Percentiles rank a stretch among this genome's conserved stretches.
Evolutionary conservation across 2,888 invertebrate species (phyloP).

Genomic region (Tanytarsus gracilentus): DNA sequence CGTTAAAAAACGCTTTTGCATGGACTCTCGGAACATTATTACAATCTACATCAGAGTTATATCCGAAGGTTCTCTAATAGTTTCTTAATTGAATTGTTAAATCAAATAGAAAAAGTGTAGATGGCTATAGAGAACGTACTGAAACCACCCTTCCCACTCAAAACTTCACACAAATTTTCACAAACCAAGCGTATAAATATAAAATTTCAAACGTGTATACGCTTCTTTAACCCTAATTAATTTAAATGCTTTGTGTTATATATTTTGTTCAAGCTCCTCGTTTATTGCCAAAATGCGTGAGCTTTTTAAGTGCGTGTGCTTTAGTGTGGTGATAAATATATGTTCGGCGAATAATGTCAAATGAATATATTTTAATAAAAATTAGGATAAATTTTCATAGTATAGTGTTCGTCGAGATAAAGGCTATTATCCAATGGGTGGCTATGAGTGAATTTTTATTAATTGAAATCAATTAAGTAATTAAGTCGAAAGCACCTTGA

Average conservation of each 20-base stretch:
- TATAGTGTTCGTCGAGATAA: too few species aligned
- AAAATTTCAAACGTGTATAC: too few species aligned
- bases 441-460: too few species aligned
- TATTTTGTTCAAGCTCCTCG: neutral
- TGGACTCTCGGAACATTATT: constrained; percentile 92
- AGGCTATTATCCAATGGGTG: too few species aligned
- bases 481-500: too few species aligned
- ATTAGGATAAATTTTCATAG: neutral
- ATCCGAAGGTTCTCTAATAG: constrained; percentile 65
- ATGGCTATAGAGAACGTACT: constrained; percentile 22
- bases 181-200: too few species aligned
- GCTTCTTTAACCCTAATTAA: constrained; percentile 18
- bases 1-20: constrained; percentile 86
- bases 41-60: constrained; percentile 85
- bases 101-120: constrained; percentile 24
- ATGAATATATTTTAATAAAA: neutral
- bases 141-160: neutral
- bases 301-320: neutral
- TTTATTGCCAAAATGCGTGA: neutral
- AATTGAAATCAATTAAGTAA: too few species aligned
- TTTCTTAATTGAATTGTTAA: constrained; percentile 9
- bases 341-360: neutral
- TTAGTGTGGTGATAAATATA: neutral
- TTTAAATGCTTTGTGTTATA: constrained; percentile 14
- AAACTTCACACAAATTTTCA: neutral